Conservation (phyloP, 1,140 invertebrate genomes). For the Sminthurides bifidus region DNA sequence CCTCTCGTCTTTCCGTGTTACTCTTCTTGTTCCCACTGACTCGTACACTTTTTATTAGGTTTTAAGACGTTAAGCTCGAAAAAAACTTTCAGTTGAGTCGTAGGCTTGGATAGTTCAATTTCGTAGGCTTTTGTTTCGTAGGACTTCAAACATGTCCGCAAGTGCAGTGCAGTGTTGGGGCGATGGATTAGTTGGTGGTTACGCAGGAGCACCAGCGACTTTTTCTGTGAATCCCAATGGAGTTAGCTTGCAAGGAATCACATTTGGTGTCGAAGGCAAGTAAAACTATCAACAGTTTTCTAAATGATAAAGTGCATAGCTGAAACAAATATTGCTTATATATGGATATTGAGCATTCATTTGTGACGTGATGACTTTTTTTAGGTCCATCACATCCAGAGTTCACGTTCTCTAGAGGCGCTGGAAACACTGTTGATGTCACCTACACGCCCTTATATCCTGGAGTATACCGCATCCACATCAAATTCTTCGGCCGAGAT, state of each 20-base stretch:
- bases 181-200: constrained; percentile 21
- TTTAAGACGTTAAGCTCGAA: neutral
- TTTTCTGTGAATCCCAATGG: constrained; percentile 29
- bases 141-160: constrained; percentile 16
- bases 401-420: constrained; percentile 20
- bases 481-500: constrained; percentile 29
- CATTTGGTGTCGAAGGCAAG: constrained; percentile 30
- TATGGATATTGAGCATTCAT: neutral
- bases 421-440: constrained; percentile 25
- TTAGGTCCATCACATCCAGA: constrained; percentile 26
- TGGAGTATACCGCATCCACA: constrained; percentile 24
- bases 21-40: neutral
- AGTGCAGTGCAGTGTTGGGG: constrained; percentile 26
- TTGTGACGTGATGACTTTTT: neutral
- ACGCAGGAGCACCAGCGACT: constrained; percentile 6
- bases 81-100: neutral
- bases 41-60: neutral
- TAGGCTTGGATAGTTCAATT: neutral
- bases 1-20: neutral
- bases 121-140: neutral
- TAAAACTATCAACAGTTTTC: neutral
- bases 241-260: constrained; percentile 24
- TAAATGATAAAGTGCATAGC: neutral
- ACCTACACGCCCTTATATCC: constrained; percentile 26
- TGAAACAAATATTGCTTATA: neutral